These are phyloP conservation scores for Protomyctophum bolini DNA, from an alignment of 2,113 vertebrate genomes.

Conservation along the genomic window DNA sequence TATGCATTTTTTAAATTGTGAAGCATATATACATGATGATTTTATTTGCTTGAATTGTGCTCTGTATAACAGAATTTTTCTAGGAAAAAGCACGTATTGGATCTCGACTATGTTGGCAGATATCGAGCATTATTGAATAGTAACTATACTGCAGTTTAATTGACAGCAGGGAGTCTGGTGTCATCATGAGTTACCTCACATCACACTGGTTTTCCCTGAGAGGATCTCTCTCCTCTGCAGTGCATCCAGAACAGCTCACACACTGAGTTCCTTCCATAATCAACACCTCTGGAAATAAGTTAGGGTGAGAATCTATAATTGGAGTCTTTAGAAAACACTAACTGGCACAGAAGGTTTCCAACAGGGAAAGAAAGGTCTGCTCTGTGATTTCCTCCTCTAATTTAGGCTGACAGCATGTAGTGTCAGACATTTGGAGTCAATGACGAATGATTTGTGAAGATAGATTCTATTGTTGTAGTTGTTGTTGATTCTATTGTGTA, in stretches of 20 bases:
- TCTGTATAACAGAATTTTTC: too few relatives aligned
- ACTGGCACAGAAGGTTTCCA: slow-evolving; percentile 7
- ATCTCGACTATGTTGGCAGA: too few relatives aligned
- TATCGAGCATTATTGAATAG: too few relatives aligned
- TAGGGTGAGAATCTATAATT: slow-evolving; percentile 21
- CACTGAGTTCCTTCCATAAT: slow-evolving; percentile 47
- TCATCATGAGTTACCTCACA: background rate
- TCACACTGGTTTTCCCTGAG: background rate
- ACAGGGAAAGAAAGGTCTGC: slow-evolving; percentile 27
- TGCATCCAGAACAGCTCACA: background rate
- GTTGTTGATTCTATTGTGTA: too few relatives aligned
- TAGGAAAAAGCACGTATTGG: too few relatives aligned
- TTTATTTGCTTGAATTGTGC: too few relatives aligned
- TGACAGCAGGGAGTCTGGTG: background rate
- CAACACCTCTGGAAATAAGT: slow-evolving; percentile 76
- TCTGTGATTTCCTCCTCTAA: slow-evolving; percentile 21
- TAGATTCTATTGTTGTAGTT: too few relatives aligned
- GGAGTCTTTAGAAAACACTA: background rate
- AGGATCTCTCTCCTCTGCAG: background rate
- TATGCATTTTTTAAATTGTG: too few relatives aligned
- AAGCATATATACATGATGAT: too few relatives aligned
- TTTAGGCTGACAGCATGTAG: slow-evolving; percentile 1
- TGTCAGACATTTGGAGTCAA: too few relatives aligned
- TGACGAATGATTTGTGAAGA: too few relatives aligned
- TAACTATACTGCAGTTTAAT: background rate